Evolutionary conservation across 2,888 invertebrate species (phyloP).

Genomic region (Rosalia funebris): DNA sequence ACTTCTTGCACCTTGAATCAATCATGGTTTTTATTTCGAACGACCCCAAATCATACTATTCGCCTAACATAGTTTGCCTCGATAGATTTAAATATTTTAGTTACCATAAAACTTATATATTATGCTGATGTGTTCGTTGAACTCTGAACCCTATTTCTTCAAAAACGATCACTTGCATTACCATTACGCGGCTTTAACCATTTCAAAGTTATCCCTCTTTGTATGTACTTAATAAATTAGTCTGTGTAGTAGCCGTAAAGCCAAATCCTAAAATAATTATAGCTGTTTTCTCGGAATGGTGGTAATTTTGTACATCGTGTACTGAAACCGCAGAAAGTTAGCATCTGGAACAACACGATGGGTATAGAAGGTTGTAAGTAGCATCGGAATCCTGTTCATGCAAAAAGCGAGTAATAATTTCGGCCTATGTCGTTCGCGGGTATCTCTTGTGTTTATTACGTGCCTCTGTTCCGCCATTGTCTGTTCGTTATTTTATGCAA

Average conservation of each 20-base stretch:
- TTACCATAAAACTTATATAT: no score
- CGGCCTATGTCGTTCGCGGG: constrained; percentile 1
- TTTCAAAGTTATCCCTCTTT: no score
- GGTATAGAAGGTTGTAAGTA: neutral
- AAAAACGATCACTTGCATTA: no score
- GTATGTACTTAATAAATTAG: no score
- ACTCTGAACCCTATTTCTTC: no score
- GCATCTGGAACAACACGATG: constrained; percentile 12
- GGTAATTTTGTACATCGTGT: constrained; percentile 6
- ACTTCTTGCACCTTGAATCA: no score
- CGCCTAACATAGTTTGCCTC: no score
- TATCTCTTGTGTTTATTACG: neutral
- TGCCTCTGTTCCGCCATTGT: neutral
- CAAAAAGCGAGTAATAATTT: constrained; percentile 10
- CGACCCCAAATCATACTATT: no score
- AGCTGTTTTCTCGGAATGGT: constrained; percentile 15
- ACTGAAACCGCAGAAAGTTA: constrained; percentile 2
- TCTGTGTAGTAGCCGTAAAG: neutral
- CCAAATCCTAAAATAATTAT: constrained; percentile 1
- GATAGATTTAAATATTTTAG: no score
- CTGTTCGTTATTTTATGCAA: neutral
- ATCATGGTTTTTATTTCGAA: no score
- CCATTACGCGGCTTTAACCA: no score
- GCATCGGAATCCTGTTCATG: constrained; percentile 4
- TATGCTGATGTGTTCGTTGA: no score